A percentile compares a stretch with the other conserved stretches of the same genome.
phyloP scores from a whole-genome alignment of 1,140 invertebrate genomes.

The Hesperophylax magnus region DNA sequence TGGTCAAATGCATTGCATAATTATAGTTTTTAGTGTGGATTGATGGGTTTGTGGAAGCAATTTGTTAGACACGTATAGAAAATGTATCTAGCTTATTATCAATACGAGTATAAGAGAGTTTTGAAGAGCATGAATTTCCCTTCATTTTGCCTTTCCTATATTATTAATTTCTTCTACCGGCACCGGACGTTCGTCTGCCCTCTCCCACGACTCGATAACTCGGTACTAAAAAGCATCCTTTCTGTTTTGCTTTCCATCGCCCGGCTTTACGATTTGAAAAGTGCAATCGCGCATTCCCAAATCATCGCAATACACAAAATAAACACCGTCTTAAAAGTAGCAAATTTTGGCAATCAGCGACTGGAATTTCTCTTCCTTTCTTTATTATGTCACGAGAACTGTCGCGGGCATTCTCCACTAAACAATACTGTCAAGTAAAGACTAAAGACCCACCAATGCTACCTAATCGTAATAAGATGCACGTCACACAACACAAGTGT shows the following conservation, averaged over 20 bases:
- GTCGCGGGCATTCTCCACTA: neutral
- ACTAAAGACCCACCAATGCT: too few species aligned
- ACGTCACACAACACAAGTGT: too few species aligned
- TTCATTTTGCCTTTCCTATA: neutral
- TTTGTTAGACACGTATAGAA: too few species aligned
- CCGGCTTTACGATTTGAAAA: neutral
- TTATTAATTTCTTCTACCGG: too few species aligned
- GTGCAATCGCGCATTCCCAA: neutral
- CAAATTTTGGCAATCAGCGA: neutral
- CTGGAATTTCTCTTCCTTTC: conserved; percentile 29
- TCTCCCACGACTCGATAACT: neutral
- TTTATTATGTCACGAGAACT: neutral
- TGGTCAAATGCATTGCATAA: too few species aligned
- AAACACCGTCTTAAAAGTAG: neutral
- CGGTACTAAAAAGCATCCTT: neutral
- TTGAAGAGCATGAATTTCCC: neutral
- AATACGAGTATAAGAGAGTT: too few species aligned
- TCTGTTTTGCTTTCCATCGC: conserved; percentile 13
- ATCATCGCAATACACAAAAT: conserved; percentile 3
- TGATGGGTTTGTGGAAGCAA: too few species aligned
- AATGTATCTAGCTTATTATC: too few species aligned
- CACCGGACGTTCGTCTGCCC: neutral
- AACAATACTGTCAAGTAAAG: too few species aligned
- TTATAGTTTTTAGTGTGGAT: too few species aligned
- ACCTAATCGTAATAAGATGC: too few species aligned